These are phyloP conservation scores for Portevinia maculata DNA, from an alignment of 2,888 invertebrate genomes.

Conservation along the genomic window DNA sequence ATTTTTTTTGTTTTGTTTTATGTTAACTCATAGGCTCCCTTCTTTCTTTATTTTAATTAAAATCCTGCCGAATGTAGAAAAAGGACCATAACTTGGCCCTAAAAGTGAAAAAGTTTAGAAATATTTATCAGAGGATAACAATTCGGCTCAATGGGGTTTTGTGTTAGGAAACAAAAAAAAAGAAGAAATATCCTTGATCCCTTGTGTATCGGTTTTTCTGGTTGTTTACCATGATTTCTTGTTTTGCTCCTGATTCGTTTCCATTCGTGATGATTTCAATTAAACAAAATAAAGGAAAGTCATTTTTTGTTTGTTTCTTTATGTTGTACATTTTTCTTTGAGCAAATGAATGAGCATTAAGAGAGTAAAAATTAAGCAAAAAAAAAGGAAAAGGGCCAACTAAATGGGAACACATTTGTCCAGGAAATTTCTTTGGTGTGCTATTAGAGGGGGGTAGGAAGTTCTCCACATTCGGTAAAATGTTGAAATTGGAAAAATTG, in stretches of 20 bases:
- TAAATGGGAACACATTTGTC: slow-evolving; percentile 69
- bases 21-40: not conserved
- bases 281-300: slow-evolving; percentile 70
- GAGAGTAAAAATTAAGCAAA: slow-evolving; percentile 21
- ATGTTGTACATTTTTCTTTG: slow-evolving; percentile 54
- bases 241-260: slow-evolving; percentile 66
- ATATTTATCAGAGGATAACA: slow-evolving; percentile 67
- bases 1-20: slow-evolving; percentile 7
- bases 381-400: slow-evolving; percentile 18
- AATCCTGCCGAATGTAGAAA: slow-evolving; percentile 56
- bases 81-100: slow-evolving; percentile 37
- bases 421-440: slow-evolving; percentile 48
- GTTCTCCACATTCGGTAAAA: not conserved
- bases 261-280: slow-evolving; percentile 71
- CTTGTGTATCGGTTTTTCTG: slow-evolving; percentile 58
- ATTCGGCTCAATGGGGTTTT: slow-evolving; percentile 60
- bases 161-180: slow-evolving; percentile 3
- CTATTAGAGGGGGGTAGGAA: not conserved
- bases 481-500: slow-evolving; percentile 48
- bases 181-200: slow-evolving; percentile 7
- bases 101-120: slow-evolving; percentile 70
- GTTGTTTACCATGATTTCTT: slow-evolving; percentile 52
- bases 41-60: slow-evolving; percentile 69
- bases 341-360: slow-evolving; percentile 52
- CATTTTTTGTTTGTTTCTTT: slow-evolving; percentile 39